phyloP scores from a whole-genome alignment of 2,797 vertebrate genomes.

The Hemibagrus guttatus region DNA sequence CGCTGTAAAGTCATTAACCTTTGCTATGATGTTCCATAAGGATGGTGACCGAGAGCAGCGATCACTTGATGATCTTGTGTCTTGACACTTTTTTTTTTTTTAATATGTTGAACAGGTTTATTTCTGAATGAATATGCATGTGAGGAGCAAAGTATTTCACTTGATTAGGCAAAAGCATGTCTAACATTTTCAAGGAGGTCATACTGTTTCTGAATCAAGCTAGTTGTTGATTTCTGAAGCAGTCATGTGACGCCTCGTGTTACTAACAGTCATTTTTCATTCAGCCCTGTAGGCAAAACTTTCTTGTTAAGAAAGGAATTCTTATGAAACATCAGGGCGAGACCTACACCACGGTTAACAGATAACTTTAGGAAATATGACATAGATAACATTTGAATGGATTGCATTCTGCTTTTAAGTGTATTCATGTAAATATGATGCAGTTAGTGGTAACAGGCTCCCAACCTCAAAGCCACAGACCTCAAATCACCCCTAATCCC shows the following conservation, averaged over 20 bases:
- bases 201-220: neutral
- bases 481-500: too few relatives aligned
- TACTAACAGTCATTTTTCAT: neutral
- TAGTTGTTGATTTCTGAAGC: neutral
- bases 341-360: neutral
- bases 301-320: neutral
- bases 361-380: neutral
- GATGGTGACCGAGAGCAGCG: neutral
- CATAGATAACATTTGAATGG: neutral
- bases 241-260: neutral
- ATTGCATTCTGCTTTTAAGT: neutral
- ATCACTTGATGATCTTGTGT: neutral
- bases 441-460: neutral
- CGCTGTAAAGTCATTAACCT: constrained; percentile 55
- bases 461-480: neutral
- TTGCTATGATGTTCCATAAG: constrained; percentile 39
- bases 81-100: neutral
- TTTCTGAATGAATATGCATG: neutral
- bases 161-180: neutral
- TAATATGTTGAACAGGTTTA: neutral
- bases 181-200: neutral
- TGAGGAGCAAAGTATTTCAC: neutral
- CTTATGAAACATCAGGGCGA: neutral
- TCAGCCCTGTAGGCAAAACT: neutral
- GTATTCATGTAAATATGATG: neutral